Evolutionary conservation across 2,113 vertebrate species (phyloP).

Genomic region (Podarcis raffonei): DNA sequence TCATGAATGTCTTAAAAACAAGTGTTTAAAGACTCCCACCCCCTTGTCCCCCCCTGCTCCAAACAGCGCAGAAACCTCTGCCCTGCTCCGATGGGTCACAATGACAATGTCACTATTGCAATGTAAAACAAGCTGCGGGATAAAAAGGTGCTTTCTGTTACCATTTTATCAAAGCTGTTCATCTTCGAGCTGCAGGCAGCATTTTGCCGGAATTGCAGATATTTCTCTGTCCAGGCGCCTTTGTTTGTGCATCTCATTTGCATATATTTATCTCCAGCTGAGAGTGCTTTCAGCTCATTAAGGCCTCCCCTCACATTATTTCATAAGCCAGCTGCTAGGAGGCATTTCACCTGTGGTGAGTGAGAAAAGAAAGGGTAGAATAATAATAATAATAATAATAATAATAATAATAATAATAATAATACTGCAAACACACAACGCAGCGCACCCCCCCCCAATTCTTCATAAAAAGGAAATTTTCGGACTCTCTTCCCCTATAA

Average conservation of each 20-base stretch:
- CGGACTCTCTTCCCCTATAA: slow-evolving; percentile 85
- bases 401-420: not conserved
- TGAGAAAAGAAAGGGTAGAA: slow-evolving; percentile 84
- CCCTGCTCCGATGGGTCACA: slow-evolving; percentile 79
- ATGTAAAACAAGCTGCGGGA: slow-evolving; percentile 83
- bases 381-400: slow-evolving; percentile 38
- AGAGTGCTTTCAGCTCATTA: slow-evolving; percentile 93
- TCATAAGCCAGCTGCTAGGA: slow-evolving; percentile 90
- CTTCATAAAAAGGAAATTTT: slow-evolving; percentile 87
- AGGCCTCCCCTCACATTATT: slow-evolving; percentile 88
- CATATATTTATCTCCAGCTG: slow-evolving; percentile 94
- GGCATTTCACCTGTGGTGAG: slow-evolving; percentile 92
- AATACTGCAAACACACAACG: not conserved
- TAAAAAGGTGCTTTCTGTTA: slow-evolving; percentile 91
- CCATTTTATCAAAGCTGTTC: slow-evolving; percentile 96
- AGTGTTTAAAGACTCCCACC: slow-evolving; percentile 78
- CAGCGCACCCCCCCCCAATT: slow-evolving; percentile 69
- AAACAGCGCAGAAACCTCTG: slow-evolving; percentile 71
- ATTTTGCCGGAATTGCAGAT: slow-evolving; percentile 86
- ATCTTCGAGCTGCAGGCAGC: slow-evolving; percentile 89
- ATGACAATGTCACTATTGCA: slow-evolving; percentile 84
- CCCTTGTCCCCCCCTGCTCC: slow-evolving; percentile 33
- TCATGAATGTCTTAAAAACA: slow-evolving; percentile 81
- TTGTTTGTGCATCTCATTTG: slow-evolving; percentile 98
- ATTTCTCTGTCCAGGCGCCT: slow-evolving; percentile 87